A percentile compares a stretch with the other conserved stretches of the same genome.
Conservation (phyloP, 2,888 invertebrate species). For the Spicauda simplicius region DNA sequence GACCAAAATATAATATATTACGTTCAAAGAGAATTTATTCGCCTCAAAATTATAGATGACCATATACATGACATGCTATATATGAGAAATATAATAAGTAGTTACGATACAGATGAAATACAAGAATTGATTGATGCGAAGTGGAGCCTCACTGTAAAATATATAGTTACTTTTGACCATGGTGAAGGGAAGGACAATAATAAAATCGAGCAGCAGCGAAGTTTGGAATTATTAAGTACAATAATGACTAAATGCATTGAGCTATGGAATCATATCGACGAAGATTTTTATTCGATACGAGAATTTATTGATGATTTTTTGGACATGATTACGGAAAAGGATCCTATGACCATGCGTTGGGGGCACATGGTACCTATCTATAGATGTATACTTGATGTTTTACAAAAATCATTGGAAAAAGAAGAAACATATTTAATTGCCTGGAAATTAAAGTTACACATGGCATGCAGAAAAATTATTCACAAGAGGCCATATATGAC, state of each 20-base stretch:
- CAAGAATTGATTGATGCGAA: conserved; percentile 45
- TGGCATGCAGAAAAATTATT: not conserved
- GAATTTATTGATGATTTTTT: conserved; percentile 3
- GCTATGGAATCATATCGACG: not conserved
- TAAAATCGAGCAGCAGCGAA: not conserved
- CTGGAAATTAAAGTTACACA: conserved; percentile 2
- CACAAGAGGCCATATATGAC: not conserved
- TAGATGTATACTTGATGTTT: conserved; percentile 9
- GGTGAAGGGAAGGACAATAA: not conserved
- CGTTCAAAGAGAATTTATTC: conserved; percentile 49
- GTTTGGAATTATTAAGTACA: not conserved
- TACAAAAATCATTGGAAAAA: not conserved
- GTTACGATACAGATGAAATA: not conserved
- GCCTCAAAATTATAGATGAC: conserved; percentile 48
- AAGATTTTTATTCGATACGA: not conserved
- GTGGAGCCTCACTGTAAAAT: conserved; percentile 47
- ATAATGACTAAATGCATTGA: not conserved
- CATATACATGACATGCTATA: conserved; percentile 45
- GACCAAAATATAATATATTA: conserved; percentile 33
- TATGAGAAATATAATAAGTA: not conserved
- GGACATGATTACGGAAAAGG: not conserved
- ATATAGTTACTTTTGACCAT: conserved; percentile 31
- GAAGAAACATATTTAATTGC: not conserved
- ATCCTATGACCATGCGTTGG: conserved; percentile 7
- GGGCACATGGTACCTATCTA: conserved; percentile 6